Evolutionary conservation across 2,888 invertebrate genomes (phyloP).

Genomic region (Dione juno): DNA sequence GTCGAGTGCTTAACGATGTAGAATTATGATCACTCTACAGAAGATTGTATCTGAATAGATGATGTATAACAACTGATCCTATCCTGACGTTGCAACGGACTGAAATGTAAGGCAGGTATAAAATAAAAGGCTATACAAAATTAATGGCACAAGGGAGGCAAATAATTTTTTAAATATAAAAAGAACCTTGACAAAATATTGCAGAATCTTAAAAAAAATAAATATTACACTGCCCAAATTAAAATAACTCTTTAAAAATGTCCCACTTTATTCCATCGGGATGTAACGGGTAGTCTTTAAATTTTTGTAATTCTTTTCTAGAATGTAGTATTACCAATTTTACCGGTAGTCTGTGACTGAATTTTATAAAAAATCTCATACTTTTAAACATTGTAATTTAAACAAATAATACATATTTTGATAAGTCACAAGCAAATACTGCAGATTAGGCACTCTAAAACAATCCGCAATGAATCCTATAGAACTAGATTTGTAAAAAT

Average conservation of each 20-base stretch:
- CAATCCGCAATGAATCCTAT: slow-evolving; percentile 64
- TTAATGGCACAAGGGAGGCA: slow-evolving; percentile 82
- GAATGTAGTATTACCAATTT: slow-evolving; percentile 73
- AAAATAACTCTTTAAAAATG: slow-evolving; percentile 57
- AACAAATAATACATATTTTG: slow-evolving; percentile 61
- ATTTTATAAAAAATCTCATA: slow-evolving; percentile 77
- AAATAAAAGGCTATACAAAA: slow-evolving; percentile 68
- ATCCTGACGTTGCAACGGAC: slow-evolving; percentile 66
- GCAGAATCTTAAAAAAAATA: slow-evolving; percentile 50
- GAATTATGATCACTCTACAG: slow-evolving; percentile 60
- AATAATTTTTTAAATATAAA: slow-evolving; percentile 52
- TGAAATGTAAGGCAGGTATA: slow-evolving; percentile 68
- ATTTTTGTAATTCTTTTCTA: slow-evolving; percentile 78
- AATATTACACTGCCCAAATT: slow-evolving; percentile 68
- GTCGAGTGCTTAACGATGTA: slow-evolving; percentile 35
- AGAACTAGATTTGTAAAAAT: slow-evolving; percentile 66
- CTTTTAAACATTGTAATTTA: slow-evolving; percentile 74
- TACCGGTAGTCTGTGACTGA: slow-evolving; percentile 81
- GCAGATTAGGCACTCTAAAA: slow-evolving; percentile 62
- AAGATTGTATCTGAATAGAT: slow-evolving; percentile 50
- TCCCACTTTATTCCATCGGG: slow-evolving; percentile 58
- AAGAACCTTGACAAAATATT: slow-evolving; percentile 38
- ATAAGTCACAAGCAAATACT: slow-evolving; percentile 53
- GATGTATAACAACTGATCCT: slow-evolving; percentile 48
- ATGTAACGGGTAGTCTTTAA: slow-evolving; percentile 64